Base-by-base conservation (phyloP, 2,113 vertebrate genomes). In the Oreochromis tanganicae region DNA sequence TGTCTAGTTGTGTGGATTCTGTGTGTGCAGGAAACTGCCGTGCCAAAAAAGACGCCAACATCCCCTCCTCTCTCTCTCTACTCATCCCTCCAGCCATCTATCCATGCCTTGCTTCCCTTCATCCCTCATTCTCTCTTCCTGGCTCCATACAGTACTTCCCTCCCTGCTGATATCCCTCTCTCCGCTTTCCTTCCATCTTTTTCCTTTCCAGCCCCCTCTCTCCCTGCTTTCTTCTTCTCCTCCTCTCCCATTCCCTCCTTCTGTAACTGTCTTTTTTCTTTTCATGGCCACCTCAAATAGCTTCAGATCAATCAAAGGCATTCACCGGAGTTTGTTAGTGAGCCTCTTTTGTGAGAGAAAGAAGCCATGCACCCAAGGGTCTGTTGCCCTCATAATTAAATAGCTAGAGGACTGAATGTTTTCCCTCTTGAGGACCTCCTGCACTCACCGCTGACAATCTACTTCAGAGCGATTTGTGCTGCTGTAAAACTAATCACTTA, bases 401-500 rank as follows among this genome's bases (percentile, higher is more conserved):
- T 93, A 89, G 93, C 94, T 71, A 27, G 83, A 92, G 91, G 92
- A 89, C 91, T 82, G 86, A 89, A 94, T 75, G 93, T 92, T 86
- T 91, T 85, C 46, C 86, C 84, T 89, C 86, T 59, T 1, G 84
- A 90, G 89, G 85, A 90, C 88, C 81, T 85, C 71, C 81, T 81
- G 82, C 80, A 55, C 86, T 85, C 82, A 79, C 61, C 10, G 7
- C 84, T 32, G 87, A 92, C 91, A 91, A 93, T 88, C 86, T 87
- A 87, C 91, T 90, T 86, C 88, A 27, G 3, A 85, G 92, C 84
- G 50, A 84, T 90, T 90, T 85, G 83, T 94, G 85, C 82, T 11
- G 34, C 85, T 5, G 84, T 71, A 85, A 89, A 94, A 92, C 91
- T 92, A 95, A 94, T 95, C 93, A 94, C 93, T 94, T 94, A 93